Evolutionary conservation across 2,888 invertebrate genomes (phyloP).

Genomic region (Andrena dorsata): DNA sequence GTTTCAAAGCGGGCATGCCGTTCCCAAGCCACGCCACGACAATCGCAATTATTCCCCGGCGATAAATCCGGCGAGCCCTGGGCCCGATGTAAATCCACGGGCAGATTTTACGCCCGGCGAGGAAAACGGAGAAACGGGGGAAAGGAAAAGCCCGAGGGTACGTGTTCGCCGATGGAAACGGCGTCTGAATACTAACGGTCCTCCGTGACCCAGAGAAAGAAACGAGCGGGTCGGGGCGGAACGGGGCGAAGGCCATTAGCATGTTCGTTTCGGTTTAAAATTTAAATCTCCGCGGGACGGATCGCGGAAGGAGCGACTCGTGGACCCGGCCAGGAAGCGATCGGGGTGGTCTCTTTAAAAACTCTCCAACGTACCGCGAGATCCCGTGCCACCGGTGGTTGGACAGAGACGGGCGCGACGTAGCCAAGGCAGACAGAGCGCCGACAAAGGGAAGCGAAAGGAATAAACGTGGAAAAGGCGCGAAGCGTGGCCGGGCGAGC

Average conservation of each 20-base stretch:
- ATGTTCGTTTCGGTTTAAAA: constrained; percentile 70
- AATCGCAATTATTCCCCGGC: constrained; percentile 7
- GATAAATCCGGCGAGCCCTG: constrained; percentile 8
- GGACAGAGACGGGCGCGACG: constrained; percentile 31
- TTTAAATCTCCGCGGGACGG: constrained; percentile 69
- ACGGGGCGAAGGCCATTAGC: constrained; percentile 61
- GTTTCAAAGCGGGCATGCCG: not conserved
- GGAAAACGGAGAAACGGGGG: not conserved
- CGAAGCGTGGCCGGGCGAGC: constrained; percentile 60
- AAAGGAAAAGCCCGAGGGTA: constrained; percentile 7
- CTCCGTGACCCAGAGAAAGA: constrained; percentile 73
- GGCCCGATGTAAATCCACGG: constrained; percentile 4
- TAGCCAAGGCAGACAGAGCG: constrained; percentile 22
- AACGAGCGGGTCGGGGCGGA: not conserved
- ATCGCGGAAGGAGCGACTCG: constrained; percentile 50
- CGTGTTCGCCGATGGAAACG: constrained; percentile 3
- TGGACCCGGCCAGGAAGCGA: constrained; percentile 58
- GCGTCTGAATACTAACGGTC: constrained; percentile 71
- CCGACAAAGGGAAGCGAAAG: constrained; percentile 29
- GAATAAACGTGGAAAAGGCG: constrained; percentile 51
- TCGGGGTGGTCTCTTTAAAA: constrained; percentile 72
- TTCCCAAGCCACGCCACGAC: constrained; percentile 11
- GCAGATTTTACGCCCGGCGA: too few relatives aligned
- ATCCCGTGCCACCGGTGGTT: constrained; percentile 15
- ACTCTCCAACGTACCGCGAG: constrained; percentile 62